Conservation (phyloP, 2,797 vertebrate species). For the Fratercula arctica region DNA sequence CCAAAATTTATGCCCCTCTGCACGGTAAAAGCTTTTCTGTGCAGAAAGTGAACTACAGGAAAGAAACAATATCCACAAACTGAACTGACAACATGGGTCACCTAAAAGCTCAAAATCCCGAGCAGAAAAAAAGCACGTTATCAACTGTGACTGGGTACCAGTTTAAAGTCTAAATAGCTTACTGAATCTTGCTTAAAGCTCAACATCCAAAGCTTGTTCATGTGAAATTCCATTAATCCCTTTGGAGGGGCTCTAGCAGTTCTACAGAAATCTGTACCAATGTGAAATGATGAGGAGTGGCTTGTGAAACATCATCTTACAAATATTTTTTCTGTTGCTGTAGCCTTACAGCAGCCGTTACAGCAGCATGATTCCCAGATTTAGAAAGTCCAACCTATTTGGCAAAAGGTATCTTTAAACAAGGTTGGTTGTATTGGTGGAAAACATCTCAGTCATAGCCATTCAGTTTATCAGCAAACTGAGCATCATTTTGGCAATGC, state of each 20-base stretch:
- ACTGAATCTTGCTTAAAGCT: background rate
- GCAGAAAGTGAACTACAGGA: background rate
- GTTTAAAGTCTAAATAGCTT: background rate
- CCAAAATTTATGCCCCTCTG: background rate
- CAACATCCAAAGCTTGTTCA: background rate
- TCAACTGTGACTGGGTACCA: background rate
- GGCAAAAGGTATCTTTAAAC: too few relatives aligned
- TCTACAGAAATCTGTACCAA: background rate
- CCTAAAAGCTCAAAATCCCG: background rate
- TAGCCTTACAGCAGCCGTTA: background rate
- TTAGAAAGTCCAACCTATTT: background rate
- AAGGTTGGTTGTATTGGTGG: too few relatives aligned
- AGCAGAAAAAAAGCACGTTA: background rate
- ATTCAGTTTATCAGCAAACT: too few relatives aligned
- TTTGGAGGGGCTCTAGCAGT: background rate
- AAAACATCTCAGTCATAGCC: too few relatives aligned
- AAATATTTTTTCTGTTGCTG: background rate
- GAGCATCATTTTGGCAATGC: too few relatives aligned
- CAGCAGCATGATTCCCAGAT: background rate
- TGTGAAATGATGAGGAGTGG: background rate
- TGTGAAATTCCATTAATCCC: background rate
- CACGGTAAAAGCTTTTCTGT: background rate
- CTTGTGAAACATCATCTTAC: background rate
- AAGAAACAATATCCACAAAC: background rate
- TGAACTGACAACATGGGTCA: background rate